Evolutionary conservation across 2,797 vertebrate genomes (phyloP).

Genomic region (Mormyrops boulengeri): DNA sequence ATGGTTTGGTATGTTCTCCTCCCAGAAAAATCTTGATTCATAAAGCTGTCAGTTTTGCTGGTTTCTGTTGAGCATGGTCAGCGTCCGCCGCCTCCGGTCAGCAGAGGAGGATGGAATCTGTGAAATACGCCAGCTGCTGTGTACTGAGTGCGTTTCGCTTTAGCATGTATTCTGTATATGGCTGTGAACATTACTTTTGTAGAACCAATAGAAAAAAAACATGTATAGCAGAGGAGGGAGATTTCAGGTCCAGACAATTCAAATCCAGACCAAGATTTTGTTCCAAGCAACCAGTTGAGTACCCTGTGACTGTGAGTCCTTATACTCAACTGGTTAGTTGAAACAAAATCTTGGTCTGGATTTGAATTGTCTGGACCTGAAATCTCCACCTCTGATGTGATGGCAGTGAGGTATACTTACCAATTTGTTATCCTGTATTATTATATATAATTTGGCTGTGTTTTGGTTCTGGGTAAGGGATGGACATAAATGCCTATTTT

Average conservation of each 20-base stretch:
- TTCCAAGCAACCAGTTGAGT: background rate
- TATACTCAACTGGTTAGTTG: background rate
- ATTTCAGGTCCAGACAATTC: background rate
- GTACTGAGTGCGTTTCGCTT: conserved; percentile 12
- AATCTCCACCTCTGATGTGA: background rate
- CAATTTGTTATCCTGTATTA: conserved; percentile 18
- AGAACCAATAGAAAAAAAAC: conserved; percentile 20
- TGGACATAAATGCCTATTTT: background rate
- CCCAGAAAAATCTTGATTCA: background rate
- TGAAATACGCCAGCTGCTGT: conserved; percentile 20
- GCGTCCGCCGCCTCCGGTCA: background rate
- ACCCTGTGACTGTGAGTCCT: background rate
- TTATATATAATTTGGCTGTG: conserved; percentile 17
- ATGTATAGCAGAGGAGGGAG: background rate
- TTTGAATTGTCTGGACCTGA: background rate
- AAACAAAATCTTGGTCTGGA: background rate
- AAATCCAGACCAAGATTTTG: background rate
- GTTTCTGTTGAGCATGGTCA: background rate
- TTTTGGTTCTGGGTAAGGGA: conserved; percentile 22
- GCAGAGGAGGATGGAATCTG: background rate
- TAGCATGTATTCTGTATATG: conserved; percentile 22
- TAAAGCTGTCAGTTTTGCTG: background rate
- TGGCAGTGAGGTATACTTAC: conserved; percentile 14
- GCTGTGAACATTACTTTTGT: conserved; percentile 28
- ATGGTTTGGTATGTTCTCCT: background rate